These are phyloP conservation scores for Drosophila parthenogenetica DNA, from an alignment of 2,888 invertebrate genomes.

Conservation along the genomic window DNA sequence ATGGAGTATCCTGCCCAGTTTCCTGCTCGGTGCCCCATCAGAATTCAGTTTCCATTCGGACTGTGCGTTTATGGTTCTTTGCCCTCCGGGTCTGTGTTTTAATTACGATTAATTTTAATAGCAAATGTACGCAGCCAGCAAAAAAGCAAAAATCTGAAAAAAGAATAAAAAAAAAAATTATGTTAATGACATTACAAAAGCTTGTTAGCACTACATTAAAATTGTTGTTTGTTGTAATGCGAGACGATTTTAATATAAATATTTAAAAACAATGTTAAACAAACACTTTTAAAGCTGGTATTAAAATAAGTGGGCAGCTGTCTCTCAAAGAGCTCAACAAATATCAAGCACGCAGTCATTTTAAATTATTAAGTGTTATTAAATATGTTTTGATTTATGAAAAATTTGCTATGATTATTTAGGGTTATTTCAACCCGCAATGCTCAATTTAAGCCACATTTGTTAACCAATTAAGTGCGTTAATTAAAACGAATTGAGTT, in stretches of 20 bases:
- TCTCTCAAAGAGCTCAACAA: not conserved
- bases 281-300: not conserved
- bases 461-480: slow-evolving; percentile 43
- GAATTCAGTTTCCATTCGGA: not conserved
- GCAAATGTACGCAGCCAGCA: slow-evolving; percentile 20
- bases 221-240: slow-evolving; percentile 29
- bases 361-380: no score
- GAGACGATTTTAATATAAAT: slow-evolving; percentile 20
- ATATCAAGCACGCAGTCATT: not conserved
- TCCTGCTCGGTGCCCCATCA: not conserved
- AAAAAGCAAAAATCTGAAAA: slow-evolving; percentile 6
- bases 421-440: not conserved
- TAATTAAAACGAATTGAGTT: slow-evolving; percentile 56
- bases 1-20: not conserved
- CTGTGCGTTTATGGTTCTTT: slow-evolving; percentile 5
- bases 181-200: slow-evolving; percentile 44
- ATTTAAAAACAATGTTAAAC: slow-evolving; percentile 17
- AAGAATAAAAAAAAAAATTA: slow-evolving; percentile 12
- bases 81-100: slow-evolving; percentile 22
- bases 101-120: slow-evolving; percentile 47
- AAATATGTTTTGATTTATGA: not conserved
- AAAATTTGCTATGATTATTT: slow-evolving; percentile 4
- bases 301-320: not conserved
- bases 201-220: slow-evolving; percentile 48
- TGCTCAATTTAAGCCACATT: slow-evolving; percentile 21